Evolutionary conservation across 2,797 vertebrate species (phyloP), one percentile per base, ranked within the genome.

Genomic region (Phoeniculus purpureus): DNA sequence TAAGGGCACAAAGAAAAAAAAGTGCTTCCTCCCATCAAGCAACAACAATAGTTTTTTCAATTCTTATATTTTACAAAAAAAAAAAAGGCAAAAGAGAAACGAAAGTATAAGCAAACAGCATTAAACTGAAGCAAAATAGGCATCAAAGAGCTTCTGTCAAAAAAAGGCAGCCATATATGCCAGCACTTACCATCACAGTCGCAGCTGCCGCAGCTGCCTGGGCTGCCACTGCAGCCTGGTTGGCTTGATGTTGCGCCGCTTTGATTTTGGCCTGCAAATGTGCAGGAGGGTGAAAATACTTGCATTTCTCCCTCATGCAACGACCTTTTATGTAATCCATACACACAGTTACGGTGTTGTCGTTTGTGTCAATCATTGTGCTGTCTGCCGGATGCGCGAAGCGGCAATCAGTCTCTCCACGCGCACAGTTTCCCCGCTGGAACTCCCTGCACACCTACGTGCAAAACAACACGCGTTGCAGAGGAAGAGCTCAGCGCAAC

Each of bases 281-380:
- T 97, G 99, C 98, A 96, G 99, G 99, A 96, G 99, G 99, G 98
- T 99, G 99, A 98, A 99, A 99, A 98, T 99, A 99, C 98, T 99
- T 99, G 99, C 99, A 99, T 99, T 99, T 99, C 98, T 99, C 99
- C 97, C 99, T 98, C 97, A 99, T 99, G 98, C 99, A 99, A 98
- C 99, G 99, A 97, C 99, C 98, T 98, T 99, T 99, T 98, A 99
- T 99, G 98, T 99, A 99, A 98, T 99, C 99, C 99, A 99, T 99
- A 98, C 99, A 99, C 97, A 99, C 99, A 90, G 99, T 99, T 98
- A 99, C 99, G 27, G 99, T 99, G 98, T 99, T 99, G 98, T 99
- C 99, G 32, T 97, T 99, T 92, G 98, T 99, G 98, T 99, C 99
- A 93, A 99, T 99, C 99, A 99, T 99, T 66, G 99, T 99, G 97